Percentiles rank a stretch among this genome's conserved stretches.
Evolutionary conservation across 2,888 invertebrate species (phyloP).

Genomic region (Tubiluchus corallicola): DNA sequence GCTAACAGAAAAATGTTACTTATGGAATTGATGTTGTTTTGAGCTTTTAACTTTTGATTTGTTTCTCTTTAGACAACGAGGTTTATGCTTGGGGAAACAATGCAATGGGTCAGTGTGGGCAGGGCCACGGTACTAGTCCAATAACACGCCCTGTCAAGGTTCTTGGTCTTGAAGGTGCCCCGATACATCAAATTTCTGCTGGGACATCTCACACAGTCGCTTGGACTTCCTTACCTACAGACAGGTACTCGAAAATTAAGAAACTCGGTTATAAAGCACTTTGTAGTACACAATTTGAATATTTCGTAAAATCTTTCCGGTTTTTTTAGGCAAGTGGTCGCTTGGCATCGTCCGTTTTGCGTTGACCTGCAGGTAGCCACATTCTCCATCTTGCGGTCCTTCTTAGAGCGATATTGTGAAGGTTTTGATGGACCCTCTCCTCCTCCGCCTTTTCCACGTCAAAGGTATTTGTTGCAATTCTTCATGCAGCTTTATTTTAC

Average conservation of each 20-base stretch:
- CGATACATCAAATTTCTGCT: constrained; percentile 41
- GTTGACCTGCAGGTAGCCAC: constrained; percentile 42
- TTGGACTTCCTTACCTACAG: constrained; percentile 34
- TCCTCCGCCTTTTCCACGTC: constrained; percentile 32
- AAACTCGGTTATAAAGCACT: too few species aligned
- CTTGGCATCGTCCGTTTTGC: constrained; percentile 41
- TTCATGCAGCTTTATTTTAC: too few species aligned
- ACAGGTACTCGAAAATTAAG: too few species aligned
- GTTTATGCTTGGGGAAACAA: constrained; percentile 43
- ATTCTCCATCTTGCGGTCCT: constrained; percentile 35
- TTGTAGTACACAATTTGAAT: too few species aligned
- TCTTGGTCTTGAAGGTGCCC: constrained; percentile 35
- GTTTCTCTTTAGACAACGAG: constrained; percentile 22
- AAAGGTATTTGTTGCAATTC: too few species aligned
- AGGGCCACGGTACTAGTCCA: constrained; percentile 40
- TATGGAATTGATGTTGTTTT: constrained; percentile 23
- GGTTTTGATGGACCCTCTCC: constrained; percentile 31
- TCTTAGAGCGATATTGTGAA: constrained; percentile 39
- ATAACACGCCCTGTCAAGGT: constrained; percentile 39
- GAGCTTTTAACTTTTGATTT: constrained; percentile 8
- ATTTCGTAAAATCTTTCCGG: too few species aligned
- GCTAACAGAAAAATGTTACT: constrained; percentile 25
- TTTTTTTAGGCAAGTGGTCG: constrained; percentile 32
- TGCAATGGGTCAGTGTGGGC: constrained; percentile 44
- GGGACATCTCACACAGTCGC: constrained; percentile 44